phyloP scores from a whole-genome alignment of 2,113 vertebrate genomes.

The Triplophysa siluroides region DNA sequence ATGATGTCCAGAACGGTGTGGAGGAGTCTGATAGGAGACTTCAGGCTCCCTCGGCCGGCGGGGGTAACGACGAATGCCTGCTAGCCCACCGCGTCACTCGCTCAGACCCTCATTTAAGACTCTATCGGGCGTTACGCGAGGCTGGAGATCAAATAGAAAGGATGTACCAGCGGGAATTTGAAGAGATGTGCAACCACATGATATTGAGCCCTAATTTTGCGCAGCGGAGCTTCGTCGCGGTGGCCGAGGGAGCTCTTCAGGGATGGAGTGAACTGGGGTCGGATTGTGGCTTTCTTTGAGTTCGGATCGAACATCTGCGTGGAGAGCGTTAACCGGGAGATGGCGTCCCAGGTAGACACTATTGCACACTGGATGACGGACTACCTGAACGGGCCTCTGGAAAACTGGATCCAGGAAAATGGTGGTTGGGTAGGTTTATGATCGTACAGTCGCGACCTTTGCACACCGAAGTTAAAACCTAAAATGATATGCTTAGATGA shows the following conservation, averaged over 20 bases:
- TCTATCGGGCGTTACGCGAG: conserved; percentile 79
- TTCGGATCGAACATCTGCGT: conserved; percentile 88
- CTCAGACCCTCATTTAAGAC: conserved; percentile 51
- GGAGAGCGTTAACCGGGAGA: conserved; percentile 82
- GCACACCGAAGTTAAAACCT: not conserved
- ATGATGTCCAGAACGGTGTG: conserved; percentile 46
- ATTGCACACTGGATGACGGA: conserved; percentile 89
- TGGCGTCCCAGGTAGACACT: conserved; percentile 81
- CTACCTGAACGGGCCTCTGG: conserved; percentile 87
- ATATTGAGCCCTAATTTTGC: conserved; percentile 77
- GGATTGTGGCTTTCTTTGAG: conserved; percentile 90
- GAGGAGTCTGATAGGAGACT: conserved; percentile 53
- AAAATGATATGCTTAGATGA: not conserved
- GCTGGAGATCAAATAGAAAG: conserved; percentile 82
- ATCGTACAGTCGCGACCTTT: not conserved
- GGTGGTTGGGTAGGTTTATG: conserved; percentile 86
- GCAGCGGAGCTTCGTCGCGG: conserved; percentile 76
- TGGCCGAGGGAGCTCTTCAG: conserved; percentile 87
- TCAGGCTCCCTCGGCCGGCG: not conserved
- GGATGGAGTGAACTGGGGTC: conserved; percentile 92
- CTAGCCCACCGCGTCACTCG: conserved; percentile 5
- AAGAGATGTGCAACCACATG: conserved; percentile 80
- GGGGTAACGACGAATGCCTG: conserved; percentile 28
- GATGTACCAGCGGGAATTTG: conserved; percentile 81
- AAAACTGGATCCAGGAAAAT: conserved; percentile 88